These are phyloP conservation scores for Drosophila diplacantha DNA, from an alignment of 2,888 invertebrate genomes.

Conservation along the genomic window DNA sequence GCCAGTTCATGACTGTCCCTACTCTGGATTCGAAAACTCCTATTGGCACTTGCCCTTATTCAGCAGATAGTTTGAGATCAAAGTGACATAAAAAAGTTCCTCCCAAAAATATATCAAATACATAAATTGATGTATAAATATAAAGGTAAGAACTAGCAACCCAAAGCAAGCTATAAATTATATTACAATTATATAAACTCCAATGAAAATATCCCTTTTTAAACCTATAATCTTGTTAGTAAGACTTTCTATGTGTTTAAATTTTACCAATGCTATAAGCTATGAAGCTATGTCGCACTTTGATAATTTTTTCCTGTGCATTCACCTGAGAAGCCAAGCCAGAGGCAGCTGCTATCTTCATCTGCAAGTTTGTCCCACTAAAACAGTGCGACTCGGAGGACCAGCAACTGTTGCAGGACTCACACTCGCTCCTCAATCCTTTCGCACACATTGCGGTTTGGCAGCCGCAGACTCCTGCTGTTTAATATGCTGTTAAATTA, in stretches of 20 bases:
- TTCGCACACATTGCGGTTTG: slow-evolving; percentile 24
- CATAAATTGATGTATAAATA: too few relatives aligned
- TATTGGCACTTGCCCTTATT: slow-evolving; percentile 25
- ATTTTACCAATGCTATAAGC: too few relatives aligned
- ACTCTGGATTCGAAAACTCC: background rate
- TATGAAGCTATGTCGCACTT: too few relatives aligned
- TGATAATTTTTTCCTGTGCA: background rate
- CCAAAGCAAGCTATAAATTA: too few relatives aligned
- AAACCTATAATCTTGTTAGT: too few relatives aligned
- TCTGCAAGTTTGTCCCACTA: slow-evolving; percentile 33
- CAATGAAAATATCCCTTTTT: too few relatives aligned
- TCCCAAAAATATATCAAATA: too few relatives aligned
- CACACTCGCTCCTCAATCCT: background rate
- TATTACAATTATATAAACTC: too few relatives aligned
- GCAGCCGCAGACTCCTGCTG: slow-evolving; percentile 55
- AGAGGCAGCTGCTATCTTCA: slow-evolving; percentile 26
- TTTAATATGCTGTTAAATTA: slow-evolving; percentile 72
- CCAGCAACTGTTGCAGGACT: slow-evolving; percentile 40
- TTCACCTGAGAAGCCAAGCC: slow-evolving; percentile 17
- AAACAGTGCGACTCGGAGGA: slow-evolving; percentile 12
- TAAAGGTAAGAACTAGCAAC: too few relatives aligned
- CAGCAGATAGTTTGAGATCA: background rate
- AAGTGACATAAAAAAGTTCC: background rate
- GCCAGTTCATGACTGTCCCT: slow-evolving; percentile 50
- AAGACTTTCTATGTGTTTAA: too few relatives aligned